Base-by-base conservation (phyloP, 2,797 vertebrate species). In the Holocentrus rufus region DNA sequence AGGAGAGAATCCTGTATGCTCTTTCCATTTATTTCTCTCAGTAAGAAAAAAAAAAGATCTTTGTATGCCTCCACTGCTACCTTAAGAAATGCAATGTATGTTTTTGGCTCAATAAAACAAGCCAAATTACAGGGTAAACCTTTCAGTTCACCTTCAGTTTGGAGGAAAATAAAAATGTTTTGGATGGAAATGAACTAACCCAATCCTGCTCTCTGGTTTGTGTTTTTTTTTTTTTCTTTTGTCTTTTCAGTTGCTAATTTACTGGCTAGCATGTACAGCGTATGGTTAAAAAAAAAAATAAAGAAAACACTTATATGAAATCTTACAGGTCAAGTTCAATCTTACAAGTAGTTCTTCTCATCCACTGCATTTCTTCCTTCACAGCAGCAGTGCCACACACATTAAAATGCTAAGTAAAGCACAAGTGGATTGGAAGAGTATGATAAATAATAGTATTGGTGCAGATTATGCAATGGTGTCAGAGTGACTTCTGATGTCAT, bases 81-180 rank as follows among this genome's bases (percentile, higher is more conserved):
- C 85, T 86, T 89, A 91, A 83, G 87, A 91, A 90, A 91, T 91
- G 89, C 88, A 88, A 90, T 88, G 92, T 91, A 86, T 86, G 89
- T 87, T 90, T 91, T 90, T 91, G 90, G 91, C 88, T 87, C 25
- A 15, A 64, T 39, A 53, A 53, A 79, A 84, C 49, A 64, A 80
- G 89, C 81, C 88, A 87, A 90, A 88, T 69, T 74, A 90, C 91
- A 91, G 91, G 91, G 90, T 92, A 88, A 90, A 83, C 82, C 82
- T 88, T 90, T 89, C 73, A 83, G 85, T 90, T 84, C 78, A 89
- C 82, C 88, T 90, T 89, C 73, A 83, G 85, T 90, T 84, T 79
- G 89, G 91, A 90, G 90, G 90, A 91, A 83, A 93, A 92, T 92
- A 92, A 92, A 90, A 85, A 86, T 83, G 87, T 89, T 91, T 92